Evolutionary conservation across 2,113 vertebrate genomes (phyloP), one percentile per base, ranked within the genome.

Genomic region (Spea multiplicata): DNA sequence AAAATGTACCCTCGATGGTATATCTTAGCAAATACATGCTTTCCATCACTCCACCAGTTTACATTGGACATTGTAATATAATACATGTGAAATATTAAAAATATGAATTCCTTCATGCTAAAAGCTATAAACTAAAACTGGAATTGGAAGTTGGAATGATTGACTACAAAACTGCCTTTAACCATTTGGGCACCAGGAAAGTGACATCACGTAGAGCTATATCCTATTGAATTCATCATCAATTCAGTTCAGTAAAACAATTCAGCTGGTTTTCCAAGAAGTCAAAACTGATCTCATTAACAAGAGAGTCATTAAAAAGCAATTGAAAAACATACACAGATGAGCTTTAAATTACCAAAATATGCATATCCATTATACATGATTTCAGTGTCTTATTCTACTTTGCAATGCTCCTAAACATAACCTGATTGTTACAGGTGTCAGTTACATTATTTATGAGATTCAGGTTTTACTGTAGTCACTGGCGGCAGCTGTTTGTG

Each of bases 401-500:
- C 64, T 57, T 53, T 74, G 73, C 12, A 50, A 48, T 67, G 62
- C 46, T 14, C 62, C 53, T 57, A 49, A 45, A 53, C 45, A 10
- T 48, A 66, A 52, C 71, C 8, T 47, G 14, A 49, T 30, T 52
- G 45, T 68, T 74, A 61, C 52, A 49, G 16, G 52, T 61, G 55
- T 61, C 16, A 30, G 14, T 46, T 61, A 44, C 45, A 74, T 80
- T 80, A 80, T 80, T 46, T 61, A 66, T 80, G 64, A 50, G 61
- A 17, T 8, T 46, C 12, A 4, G 10, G 57, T 79, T 79, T 72
- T n/a, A 66, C 57, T 30, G 5, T n/a, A 79, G n/a, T 45, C 16
- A 52, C 13, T 57, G 62, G 44, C 50, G 66, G 46, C 62, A 17
- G 81, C 49, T 53, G 73, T 84, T 85, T 87, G 83, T 75, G 83